Conservation (phyloP, 2,113 vertebrate genomes). For the Camelus dromedarius region DNA sequence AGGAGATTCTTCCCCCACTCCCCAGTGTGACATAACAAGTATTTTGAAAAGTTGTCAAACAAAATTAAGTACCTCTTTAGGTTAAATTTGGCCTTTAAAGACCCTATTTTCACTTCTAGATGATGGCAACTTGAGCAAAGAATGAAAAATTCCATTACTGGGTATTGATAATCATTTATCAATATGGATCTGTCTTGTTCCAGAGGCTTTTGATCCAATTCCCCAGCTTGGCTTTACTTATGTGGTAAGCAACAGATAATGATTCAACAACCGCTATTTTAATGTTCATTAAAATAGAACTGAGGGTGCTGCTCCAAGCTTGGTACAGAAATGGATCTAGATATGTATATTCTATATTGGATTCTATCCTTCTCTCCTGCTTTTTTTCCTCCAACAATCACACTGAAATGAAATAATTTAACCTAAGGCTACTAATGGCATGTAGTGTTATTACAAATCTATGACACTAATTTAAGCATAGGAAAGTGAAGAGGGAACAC, state of each 20-base stretch:
- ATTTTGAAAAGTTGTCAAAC: constrained; percentile 26
- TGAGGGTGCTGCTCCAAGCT: constrained; percentile 24
- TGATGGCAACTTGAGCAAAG: background rate
- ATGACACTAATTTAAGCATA: constrained; percentile 26
- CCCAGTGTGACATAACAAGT: background rate
- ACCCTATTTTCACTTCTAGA: background rate
- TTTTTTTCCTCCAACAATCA: background rate
- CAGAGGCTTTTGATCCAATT: background rate
- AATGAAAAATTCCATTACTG: constrained; percentile 15
- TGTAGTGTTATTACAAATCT: constrained; percentile 28
- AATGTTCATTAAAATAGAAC: constrained; percentile 61
- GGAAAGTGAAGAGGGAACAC: constrained; percentile 58
- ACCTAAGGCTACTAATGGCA: constrained; percentile 31
- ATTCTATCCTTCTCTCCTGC: background rate
- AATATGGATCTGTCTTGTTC: background rate
- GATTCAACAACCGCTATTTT: constrained; percentile 56
- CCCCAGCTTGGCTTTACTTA: constrained; percentile 41
- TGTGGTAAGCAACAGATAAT: constrained; percentile 43
- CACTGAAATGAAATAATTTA: constrained; percentile 55
- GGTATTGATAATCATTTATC: constrained; percentile 16
- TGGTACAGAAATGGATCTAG: constrained; percentile 28
- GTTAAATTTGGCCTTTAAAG: background rate
- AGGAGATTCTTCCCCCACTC: background rate
- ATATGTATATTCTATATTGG: background rate
- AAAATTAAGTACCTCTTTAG: background rate